Base-by-base conservation (phyloP, 2,797 vertebrate genomes). In the Pseudocheirus occidentalis region DNA sequence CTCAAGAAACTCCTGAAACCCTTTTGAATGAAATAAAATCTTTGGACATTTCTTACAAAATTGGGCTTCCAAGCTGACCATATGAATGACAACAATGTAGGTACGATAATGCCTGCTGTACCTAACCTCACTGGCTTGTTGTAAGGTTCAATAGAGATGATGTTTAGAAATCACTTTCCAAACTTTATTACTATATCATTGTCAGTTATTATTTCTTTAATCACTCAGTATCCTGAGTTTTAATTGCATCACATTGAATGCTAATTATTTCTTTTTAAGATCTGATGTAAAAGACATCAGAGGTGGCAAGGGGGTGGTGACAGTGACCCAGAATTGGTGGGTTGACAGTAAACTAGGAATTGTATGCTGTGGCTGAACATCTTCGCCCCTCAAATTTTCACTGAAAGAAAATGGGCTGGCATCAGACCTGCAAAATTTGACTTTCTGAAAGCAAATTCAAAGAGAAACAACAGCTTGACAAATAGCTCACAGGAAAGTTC, bases 361-460 rank as follows among this genome's bases (percentile, higher is more conserved):
- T 0, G 0, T 89, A 90, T 62, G 90, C 11, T 54, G 10, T 53
- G 59, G 40, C 27, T 93, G 59, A 89, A 5, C 2, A 34, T 94
- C 96, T 57, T 50, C 34, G 73, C 0, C 0, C 58, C 93, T 46
- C 6, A 27, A 91, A 91, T 56, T n/a, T 0, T 95, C 91, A 53
- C 55, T 94, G 0, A 0, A 62, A 91, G 91, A 7, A 55, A 92
- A 0, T 7, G 4, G n/a, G 40, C 11, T 93, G 24, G 52, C 9
- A 92, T 27, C 24, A 92, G 54, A 59, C 94, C 91, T 91, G 54
- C 18, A 24, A 24, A 96, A 40, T 18, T 58, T 93, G 29, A 27
- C 58, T 94, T 97, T 96, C 91, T 90, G 55, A 93, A 91, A 28
- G 52, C 46, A 97, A 62, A 14, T 59, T 81, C 90, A 95, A 10